A percentile compares a stretch with the other conserved stretches of the same genome.
phyloP scores from a whole-genome alignment of 1,140 invertebrate genomes.

The Scaptomyza hsui region DNA sequence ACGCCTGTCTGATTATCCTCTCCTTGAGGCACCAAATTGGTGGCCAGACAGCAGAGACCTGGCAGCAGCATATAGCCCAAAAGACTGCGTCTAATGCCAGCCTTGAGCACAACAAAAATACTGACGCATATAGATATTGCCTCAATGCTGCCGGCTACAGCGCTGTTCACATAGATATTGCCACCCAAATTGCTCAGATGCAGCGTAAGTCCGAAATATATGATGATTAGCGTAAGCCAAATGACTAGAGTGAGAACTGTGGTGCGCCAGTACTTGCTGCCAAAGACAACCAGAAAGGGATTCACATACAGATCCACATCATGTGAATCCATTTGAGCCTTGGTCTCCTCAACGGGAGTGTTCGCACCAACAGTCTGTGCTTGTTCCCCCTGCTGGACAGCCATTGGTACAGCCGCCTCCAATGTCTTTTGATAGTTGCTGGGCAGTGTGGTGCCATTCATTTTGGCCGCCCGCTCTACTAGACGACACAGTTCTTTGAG shows the following conservation, averaged over 20 bases:
- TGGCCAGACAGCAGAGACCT: slow-evolving; percentile 87
- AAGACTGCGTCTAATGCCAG: slow-evolving; percentile 87
- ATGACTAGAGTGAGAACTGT: slow-evolving; percentile 87
- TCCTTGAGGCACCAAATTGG: slow-evolving; percentile 84
- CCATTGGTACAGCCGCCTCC: slow-evolving; percentile 68
- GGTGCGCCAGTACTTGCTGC: slow-evolving; percentile 86
- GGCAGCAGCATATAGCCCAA: slow-evolving; percentile 87
- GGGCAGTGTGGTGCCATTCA: slow-evolving; percentile 86
- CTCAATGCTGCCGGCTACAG: slow-evolving; percentile 88
- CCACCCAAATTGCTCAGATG: slow-evolving; percentile 88
- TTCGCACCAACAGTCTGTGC: slow-evolving; percentile 20
- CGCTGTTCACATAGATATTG: slow-evolving; percentile 88
- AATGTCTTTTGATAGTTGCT: slow-evolving; percentile 87
- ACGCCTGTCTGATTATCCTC: slow-evolving; percentile 82
- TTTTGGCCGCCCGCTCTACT: slow-evolving; percentile 88
- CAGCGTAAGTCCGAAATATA: slow-evolving; percentile 89
- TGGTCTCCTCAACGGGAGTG: slow-evolving; percentile 22
- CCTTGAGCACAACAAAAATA: slow-evolving; percentile 88
- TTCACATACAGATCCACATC: slow-evolving; percentile 59
- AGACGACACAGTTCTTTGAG: slow-evolving; percentile 88
- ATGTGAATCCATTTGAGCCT: neutral
- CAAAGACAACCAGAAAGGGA: slow-evolving; percentile 87
- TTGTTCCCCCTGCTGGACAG: slow-evolving; percentile 15
- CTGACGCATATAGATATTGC: slow-evolving; percentile 88
- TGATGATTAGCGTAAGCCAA: slow-evolving; percentile 89